A percentile compares a stretch with the other conserved stretches of the same genome.
phyloP scores from a whole-genome alignment of 2,113 vertebrate species.

The Caretta caretta region DNA sequence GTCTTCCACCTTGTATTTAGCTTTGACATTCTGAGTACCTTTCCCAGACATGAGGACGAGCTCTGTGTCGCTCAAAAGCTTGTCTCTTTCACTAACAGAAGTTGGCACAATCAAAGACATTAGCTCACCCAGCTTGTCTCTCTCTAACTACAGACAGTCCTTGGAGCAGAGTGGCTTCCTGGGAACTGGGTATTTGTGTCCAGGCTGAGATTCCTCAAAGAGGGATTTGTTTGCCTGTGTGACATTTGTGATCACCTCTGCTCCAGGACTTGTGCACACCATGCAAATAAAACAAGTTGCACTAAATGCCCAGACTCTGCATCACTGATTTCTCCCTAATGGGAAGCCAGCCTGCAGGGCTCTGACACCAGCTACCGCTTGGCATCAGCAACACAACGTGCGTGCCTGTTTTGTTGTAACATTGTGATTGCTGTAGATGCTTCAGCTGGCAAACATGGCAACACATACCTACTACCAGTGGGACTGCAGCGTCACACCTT shows the following conservation, averaged over 20 bases:
- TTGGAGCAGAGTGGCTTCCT: not conserved
- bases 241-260: not conserved
- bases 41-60: not conserved
- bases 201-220: not conserved
- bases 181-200: not conserved
- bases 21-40: not conserved
- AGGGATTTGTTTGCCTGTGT: not conserved
- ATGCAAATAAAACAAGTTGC: no score
- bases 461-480: not conserved
- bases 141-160: not conserved
- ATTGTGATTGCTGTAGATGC: not conserved
- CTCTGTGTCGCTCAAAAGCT: not conserved
- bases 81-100: not conserved
- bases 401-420: no score
- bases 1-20: not conserved
- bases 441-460: accelerated
- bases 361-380: no score
- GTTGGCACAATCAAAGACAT: not conserved
- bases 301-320: no score
- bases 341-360: no score
- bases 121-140: not conserved
- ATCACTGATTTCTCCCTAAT: no score
- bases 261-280: not conserved
- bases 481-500: not conserved
- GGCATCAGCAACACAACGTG: no score